Evolutionary conservation across 2,113 vertebrate genomes (phyloP).

Genomic region (Notarius quadriscutis): DNA sequence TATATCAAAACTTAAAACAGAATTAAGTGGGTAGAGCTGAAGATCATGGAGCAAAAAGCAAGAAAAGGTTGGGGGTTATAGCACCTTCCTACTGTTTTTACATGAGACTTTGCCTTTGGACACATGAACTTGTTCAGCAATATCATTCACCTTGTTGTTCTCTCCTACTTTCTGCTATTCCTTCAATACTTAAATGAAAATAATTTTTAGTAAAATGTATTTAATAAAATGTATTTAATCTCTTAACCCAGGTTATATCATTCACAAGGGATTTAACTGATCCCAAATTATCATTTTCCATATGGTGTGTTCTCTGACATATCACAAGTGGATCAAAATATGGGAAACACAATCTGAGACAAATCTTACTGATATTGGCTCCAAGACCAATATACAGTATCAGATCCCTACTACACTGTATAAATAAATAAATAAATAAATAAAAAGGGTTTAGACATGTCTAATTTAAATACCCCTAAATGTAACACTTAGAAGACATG

Average conservation of each 20-base stretch:
- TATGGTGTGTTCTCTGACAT: background rate
- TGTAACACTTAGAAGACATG: too few species aligned
- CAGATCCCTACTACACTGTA: too few species aligned
- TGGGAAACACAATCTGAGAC: background rate
- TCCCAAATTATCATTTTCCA: background rate
- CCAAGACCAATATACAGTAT: too few species aligned
- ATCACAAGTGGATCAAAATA: background rate
- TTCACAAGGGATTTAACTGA: background rate
- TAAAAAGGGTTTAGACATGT: too few species aligned
- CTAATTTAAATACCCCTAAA: too few species aligned
- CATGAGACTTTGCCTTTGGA: background rate
- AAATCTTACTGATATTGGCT: too few species aligned
- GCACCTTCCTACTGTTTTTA: background rate
- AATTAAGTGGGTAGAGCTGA: constrained; percentile 42
- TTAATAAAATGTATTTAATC: background rate
- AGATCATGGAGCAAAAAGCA: constrained; percentile 14
- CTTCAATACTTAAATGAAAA: background rate
- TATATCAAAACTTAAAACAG: constrained; percentile 60
- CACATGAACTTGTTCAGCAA: background rate
- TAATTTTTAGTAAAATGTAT: background rate
- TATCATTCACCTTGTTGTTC: background rate
- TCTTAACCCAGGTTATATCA: background rate
- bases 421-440: too few species aligned
- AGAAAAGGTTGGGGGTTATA: background rate
- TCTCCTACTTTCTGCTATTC: background rate